These are phyloP conservation scores for Philereme transversata DNA, from an alignment of 2,888 invertebrate genomes.

Conservation along the genomic window DNA sequence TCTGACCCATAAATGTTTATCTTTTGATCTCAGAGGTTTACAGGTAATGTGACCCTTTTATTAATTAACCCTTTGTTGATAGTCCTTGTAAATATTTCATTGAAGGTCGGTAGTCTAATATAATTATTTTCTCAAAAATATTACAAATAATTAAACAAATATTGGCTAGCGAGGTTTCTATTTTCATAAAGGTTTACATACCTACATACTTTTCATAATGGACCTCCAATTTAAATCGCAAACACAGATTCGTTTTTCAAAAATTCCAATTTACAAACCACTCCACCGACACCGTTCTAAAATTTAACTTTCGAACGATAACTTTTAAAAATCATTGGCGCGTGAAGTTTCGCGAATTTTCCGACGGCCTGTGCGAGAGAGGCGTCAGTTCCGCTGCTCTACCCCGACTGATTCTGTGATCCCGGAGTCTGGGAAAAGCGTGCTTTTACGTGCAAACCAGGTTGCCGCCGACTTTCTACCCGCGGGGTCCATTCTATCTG, in stretches of 20 bases:
- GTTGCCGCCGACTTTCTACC: not conserved
- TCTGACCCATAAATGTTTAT: conserved; percentile 10
- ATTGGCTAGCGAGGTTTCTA: not conserved
- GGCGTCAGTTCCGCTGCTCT: conserved; percentile 38
- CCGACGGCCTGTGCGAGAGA: conserved; percentile 17
- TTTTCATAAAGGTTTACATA: not conserved
- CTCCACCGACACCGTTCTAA: conserved; percentile 7
- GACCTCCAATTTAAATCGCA: conserved; percentile 15
- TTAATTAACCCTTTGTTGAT: conserved; percentile 15
- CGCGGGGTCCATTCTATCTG: not conserved
- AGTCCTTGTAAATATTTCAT: not conserved
- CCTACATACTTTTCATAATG: conserved; percentile 1
- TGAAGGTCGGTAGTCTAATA: not conserved
- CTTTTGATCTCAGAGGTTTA: conserved; percentile 20
- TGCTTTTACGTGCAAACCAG: conserved; percentile 13
- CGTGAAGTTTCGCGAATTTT: conserved; percentile 48
- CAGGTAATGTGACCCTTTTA: conserved; percentile 10
- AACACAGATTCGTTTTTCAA: not conserved
- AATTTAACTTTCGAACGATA: conserved; percentile 16
- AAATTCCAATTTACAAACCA: conserved; percentile 14
- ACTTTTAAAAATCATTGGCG: conserved; percentile 42
- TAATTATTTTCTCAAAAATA: not conserved
- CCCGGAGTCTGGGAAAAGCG: conserved; percentile 45
- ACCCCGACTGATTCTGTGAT: conserved; percentile 35
- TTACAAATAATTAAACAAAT: not conserved